These are phyloP conservation scores for Typhlomys cinereus DNA, from an alignment of 2,113 vertebrate genomes.

Conservation along the genomic window DNA sequence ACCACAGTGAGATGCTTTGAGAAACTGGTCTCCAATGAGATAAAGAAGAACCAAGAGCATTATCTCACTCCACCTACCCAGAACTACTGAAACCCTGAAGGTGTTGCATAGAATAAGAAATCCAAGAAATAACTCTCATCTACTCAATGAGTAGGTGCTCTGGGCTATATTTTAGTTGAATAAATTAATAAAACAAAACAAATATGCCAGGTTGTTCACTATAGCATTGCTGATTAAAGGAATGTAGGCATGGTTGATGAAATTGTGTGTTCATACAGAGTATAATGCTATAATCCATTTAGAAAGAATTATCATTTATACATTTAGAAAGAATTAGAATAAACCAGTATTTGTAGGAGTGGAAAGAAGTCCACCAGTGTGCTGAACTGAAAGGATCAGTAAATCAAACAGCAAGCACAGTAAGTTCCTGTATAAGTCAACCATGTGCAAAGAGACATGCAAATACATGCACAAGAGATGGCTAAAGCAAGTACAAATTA, in stretches of 20 bases:
- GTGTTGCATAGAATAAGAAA: not conserved
- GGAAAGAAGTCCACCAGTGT: not conserved
- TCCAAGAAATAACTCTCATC: not conserved
- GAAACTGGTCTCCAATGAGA: no score
- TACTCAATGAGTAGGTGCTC: not conserved
- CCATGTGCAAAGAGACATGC: not conserved
- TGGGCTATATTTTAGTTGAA: constrained; percentile 17
- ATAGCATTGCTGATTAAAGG: constrained; percentile 20
- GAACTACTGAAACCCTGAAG: not conserved
- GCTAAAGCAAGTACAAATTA: constrained; percentile 15
- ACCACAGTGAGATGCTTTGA: no score
- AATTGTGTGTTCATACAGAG: not conserved
- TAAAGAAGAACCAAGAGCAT: no score
- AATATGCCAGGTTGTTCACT: not conserved
- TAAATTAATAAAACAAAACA: not conserved
- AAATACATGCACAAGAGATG: not conserved
- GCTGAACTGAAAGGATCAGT: constrained; percentile 35
- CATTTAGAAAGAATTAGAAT: constrained; percentile 39
- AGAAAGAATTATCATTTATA: no score
- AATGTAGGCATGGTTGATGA: not conserved
- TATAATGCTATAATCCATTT: not conserved
- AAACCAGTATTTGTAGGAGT: constrained; percentile 12
- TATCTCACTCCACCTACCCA: not conserved
- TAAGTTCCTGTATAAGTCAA: not conserved
- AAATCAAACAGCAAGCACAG: not conserved